A percentile compares a stretch with the other conserved stretches of the same genome.
Evolutionary conservation across 2,888 invertebrate species (phyloP).

Genomic region (Julus scandinavius): DNA sequence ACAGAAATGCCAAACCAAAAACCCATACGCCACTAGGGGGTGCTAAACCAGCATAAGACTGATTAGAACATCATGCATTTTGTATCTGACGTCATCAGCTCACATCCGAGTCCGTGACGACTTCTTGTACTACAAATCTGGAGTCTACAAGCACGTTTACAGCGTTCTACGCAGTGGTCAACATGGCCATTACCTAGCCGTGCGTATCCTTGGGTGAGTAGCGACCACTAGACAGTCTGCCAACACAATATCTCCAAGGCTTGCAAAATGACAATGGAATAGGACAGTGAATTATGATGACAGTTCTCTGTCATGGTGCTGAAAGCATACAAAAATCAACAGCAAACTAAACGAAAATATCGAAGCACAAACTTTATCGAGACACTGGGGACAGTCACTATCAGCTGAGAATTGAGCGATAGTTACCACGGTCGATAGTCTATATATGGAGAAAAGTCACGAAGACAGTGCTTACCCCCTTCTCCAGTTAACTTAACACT

Average conservation of each 20-base stretch:
- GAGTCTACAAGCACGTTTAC: slow-evolving; percentile 11
- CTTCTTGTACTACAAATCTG: slow-evolving; percentile 30
- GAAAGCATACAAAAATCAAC: too few species aligned
- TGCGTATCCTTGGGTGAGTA: slow-evolving; percentile 41
- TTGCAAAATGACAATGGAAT: too few species aligned
- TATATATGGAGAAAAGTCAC: background rate
- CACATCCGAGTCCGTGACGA: slow-evolving; percentile 12
- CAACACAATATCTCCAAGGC: too few species aligned
- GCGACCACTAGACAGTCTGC: background rate
- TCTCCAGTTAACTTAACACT: background rate
- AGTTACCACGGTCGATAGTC: background rate
- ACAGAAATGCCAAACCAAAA: too few species aligned
- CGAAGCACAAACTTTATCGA: too few species aligned
- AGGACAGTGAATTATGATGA: too few species aligned
- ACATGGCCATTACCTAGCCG: background rate
- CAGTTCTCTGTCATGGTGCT: too few species aligned
- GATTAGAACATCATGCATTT: background rate
- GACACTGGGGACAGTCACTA: too few species aligned
- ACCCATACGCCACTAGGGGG: too few species aligned
- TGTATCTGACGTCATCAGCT: background rate
- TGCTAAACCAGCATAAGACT: too few species aligned
- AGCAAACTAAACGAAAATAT: too few species aligned
- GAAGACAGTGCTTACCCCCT: background rate
- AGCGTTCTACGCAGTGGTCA: background rate
- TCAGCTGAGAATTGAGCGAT: too few species aligned